Evolutionary conservation across 2,888 invertebrate species (phyloP), one percentile per base, ranked within the genome.

Genomic region (Petrolisthes cinctipes): DNA sequence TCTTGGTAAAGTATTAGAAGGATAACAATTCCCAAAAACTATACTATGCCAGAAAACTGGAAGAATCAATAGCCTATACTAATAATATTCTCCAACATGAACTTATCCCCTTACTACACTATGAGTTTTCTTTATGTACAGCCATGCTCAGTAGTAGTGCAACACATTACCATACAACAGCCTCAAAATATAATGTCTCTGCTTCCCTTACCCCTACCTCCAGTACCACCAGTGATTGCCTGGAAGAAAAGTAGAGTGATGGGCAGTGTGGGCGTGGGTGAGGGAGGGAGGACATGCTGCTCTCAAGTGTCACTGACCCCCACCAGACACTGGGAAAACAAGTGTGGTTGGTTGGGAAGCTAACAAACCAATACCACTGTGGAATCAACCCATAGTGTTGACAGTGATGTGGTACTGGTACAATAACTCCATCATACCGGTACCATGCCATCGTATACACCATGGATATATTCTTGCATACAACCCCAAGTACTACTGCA

Each of bases 241-340:
- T 71, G 85, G 7, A 85, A 78, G 56, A 85, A 51, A 51, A 57
- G 56, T 57, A 79, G 71, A 6, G 82, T 82, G 82, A 56, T 51
- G 68, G 66, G 68, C 53, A 23, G 51, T 17, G 80, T 57, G 56
- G 80, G 80, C 61, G 83, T 82, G 51, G 0, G 92, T 92, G 3
- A 91, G 91, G 71, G 92, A 92, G 90, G 92, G 92, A 66, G 90
- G 92, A 17, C 92, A 92, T 61, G 91, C 92, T 17, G 91, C 92
- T 5, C 83, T 91, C 14, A 89, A 90, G 83, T 91, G 91, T 84
- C 80, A 7, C 90, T 89, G 3, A 53, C 83, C n/a, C 84, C 89
- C 54, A 76, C 75, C 68, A 86, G 86, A n/a, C 51, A 66, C 23
- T 90, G 91, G 90, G 61, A 86, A n/a, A 53, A 37, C 37, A 37